Conservation (phyloP, 2,888 invertebrate species). For the Drosophila ochracea region DNA sequence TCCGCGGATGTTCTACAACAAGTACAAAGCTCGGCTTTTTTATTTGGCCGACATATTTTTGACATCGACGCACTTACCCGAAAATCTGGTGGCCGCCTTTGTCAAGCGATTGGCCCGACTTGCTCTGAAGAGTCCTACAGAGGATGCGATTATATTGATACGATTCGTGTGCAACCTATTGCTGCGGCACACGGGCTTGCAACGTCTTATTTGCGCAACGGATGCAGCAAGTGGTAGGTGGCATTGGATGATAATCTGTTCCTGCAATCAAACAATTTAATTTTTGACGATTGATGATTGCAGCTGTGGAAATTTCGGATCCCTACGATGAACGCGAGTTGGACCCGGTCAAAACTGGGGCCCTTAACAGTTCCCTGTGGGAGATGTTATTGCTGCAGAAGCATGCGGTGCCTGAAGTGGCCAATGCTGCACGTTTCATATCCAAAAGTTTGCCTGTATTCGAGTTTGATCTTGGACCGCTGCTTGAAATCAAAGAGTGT, state of each 20-base stretch:
- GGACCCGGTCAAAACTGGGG: conserved; percentile 92
- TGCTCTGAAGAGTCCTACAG: conserved; percentile 92
- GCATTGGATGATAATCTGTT: neutral
- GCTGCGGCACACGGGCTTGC: conserved; percentile 93
- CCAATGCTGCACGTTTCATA: conserved; percentile 90
- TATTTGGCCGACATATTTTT: conserved; percentile 96
- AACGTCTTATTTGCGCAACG: conserved; percentile 88
- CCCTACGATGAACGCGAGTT: conserved; percentile 94
- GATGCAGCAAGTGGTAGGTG: conserved; percentile 84
- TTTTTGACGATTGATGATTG: conserved; percentile 54
- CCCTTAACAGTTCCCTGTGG: conserved; percentile 96
- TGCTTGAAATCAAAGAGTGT: conserved; percentile 88
- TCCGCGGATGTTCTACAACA: conserved; percentile 95
- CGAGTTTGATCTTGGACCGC: conserved; percentile 89
- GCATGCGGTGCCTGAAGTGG: conserved; percentile 90
- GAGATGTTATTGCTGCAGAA: conserved; percentile 93
- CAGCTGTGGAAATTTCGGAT: conserved; percentile 86
- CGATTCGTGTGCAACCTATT: conserved; percentile 94
- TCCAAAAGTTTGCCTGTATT: conserved; percentile 88
- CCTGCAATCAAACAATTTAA: neutral
- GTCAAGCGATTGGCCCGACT: conserved; percentile 94
- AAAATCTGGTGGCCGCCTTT: conserved; percentile 96
- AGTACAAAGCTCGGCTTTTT: conserved; percentile 95
- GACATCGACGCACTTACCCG: conserved; percentile 96
- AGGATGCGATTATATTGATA: conserved; percentile 91